phyloP scores from a whole-genome alignment of 2,113 vertebrate genomes.

The Cnemophilus loriae region DNA sequence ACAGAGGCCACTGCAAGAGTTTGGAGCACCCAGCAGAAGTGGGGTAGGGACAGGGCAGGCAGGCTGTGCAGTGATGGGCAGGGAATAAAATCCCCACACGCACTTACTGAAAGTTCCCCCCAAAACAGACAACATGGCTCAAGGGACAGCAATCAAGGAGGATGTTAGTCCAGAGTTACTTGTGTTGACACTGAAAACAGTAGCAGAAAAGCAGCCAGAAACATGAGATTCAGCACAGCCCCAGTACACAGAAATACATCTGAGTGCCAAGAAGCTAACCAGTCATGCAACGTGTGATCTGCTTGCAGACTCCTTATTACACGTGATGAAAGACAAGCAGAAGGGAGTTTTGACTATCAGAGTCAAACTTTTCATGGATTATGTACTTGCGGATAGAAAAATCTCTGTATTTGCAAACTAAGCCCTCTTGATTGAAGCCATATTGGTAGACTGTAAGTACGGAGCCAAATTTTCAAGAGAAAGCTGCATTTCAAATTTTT shows the following conservation, averaged over 20 bases:
- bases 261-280: slow-evolving; percentile 8
- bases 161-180: not conserved
- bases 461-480: not conserved
- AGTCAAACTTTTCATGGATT: not conserved
- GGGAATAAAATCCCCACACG: not conserved
- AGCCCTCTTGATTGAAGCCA: not conserved
- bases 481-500: not conserved
- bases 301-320: slow-evolving; percentile 25
- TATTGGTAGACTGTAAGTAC: not conserved
- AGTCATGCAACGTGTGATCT: not conserved
- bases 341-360: not conserved
- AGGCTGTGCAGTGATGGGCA: not conserved
- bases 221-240: not conserved
- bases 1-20: not conserved
- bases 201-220: slow-evolving; percentile 27
- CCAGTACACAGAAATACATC: not conserved
- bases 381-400: not conserved
- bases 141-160: not conserved
- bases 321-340: not conserved
- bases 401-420: not conserved
- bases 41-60: not conserved
- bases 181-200: not conserved
- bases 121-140: not conserved
- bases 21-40: not conserved
- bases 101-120: not conserved